Percentiles rank a stretch among this genome's conserved stretches.
phyloP scores from a whole-genome alignment of 2,113 vertebrate species.

The Mesembrinibis cayennensis region DNA sequence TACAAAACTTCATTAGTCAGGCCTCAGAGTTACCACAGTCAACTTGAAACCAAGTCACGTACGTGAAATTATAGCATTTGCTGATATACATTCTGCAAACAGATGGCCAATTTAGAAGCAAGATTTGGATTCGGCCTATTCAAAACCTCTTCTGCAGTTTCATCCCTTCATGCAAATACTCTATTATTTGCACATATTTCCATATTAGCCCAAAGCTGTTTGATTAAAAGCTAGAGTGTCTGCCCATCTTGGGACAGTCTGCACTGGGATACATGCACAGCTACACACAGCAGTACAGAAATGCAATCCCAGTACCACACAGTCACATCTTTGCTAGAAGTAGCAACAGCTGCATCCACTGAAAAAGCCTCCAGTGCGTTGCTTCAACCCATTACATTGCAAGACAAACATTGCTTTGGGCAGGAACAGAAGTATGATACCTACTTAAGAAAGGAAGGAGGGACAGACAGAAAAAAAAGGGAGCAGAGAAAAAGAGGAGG shows the following conservation, averaged over 20 bases:
- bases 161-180: neutral
- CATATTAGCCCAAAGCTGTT: neutral
- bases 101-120: neutral
- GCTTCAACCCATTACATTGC: neutral
- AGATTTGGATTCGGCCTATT: neutral
- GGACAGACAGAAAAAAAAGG: neutral
- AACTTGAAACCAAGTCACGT: neutral
- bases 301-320: neutral
- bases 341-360: neutral
- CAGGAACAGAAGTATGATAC: neutral
- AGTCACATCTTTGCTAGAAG: neutral
- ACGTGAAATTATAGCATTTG: neutral
- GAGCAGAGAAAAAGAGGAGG: neutral
- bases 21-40: neutral
- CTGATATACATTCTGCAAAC: neutral
- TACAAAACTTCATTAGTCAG: slow-evolving; percentile 37
- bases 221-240: neutral
- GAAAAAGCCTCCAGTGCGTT: neutral
- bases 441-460: neutral
- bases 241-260: neutral
- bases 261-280: neutral
- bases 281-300: neutral
- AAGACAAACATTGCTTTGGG: neutral
- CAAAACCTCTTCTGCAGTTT: neutral
- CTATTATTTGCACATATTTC: neutral